Evolutionary conservation across 2,113 vertebrate genomes (phyloP).

Genomic region (Mungos mungo): DNA sequence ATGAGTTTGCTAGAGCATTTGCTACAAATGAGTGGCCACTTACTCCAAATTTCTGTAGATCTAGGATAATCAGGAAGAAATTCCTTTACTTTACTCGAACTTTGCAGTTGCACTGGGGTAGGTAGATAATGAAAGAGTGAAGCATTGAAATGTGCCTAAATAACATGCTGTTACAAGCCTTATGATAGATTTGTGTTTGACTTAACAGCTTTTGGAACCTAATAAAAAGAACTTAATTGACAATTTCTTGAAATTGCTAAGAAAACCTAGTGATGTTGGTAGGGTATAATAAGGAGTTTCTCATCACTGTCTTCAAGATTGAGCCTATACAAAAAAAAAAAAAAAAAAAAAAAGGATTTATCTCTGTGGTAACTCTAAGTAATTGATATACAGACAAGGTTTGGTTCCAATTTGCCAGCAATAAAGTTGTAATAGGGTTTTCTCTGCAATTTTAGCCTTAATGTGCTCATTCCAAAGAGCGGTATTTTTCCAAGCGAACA

Average conservation of each 20-base stretch:
- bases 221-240: constrained; percentile 96
- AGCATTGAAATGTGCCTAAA: constrained; percentile 88
- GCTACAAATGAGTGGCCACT: constrained; percentile 71
- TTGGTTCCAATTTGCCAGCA: constrained; percentile 98
- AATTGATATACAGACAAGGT: constrained; percentile 99
- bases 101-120: constrained; percentile 84
- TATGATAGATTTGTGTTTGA: constrained; percentile 91
- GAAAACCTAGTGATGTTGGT: constrained; percentile 91
- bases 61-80: constrained; percentile 77
- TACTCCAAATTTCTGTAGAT: constrained; percentile 75
- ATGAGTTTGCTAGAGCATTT: constrained; percentile 58
- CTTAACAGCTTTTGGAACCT: constrained; percentile 92
- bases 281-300: constrained; percentile 94
- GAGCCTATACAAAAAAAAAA: constrained; percentile 88
- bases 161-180: constrained; percentile 89
- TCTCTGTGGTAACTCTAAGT: constrained; percentile 97
- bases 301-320: constrained; percentile 95
- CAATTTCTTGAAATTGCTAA: constrained; percentile 97
- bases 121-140: constrained; percentile 86
- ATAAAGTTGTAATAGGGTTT: constrained; percentile 99
- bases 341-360: constrained; percentile 91
- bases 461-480: constrained; percentile 97
- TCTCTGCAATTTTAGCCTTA: constrained; percentile 97
- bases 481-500: constrained; percentile 96
- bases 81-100: constrained; percentile 82